Conservation (phyloP, 2,888 invertebrate species). For the Rambutsinella grinnellia region DNA sequence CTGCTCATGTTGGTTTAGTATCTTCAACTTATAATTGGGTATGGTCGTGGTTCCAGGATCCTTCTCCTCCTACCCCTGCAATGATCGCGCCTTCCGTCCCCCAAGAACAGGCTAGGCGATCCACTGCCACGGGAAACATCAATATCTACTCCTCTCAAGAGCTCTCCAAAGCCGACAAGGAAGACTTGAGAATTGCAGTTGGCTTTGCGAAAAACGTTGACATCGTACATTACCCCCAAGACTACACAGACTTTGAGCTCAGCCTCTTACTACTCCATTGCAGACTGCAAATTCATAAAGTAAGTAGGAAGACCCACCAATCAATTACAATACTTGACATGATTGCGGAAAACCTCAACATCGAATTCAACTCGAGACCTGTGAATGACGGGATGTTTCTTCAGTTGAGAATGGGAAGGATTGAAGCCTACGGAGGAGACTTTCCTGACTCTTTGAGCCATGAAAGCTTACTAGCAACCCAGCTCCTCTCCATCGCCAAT, state of each 20-base stretch:
- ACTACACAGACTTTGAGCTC: slow-evolving; percentile 83
- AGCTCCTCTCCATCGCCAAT: slow-evolving; percentile 38
- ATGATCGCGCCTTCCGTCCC: not conserved
- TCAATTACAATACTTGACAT: slow-evolving; percentile 16
- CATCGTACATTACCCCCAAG: slow-evolving; percentile 78
- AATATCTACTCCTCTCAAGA: slow-evolving; percentile 83
- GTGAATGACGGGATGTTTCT: slow-evolving; percentile 15
- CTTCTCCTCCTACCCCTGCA: not conserved
- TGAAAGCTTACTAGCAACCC: not conserved
- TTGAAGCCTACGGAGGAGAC: slow-evolving; percentile 43
- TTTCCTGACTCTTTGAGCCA: not conserved
- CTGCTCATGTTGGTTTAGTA: not conserved
- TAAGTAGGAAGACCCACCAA: not conserved
- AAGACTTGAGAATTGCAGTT: slow-evolving; percentile 92
- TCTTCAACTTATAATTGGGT: slow-evolving; percentile 2
- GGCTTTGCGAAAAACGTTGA: slow-evolving; percentile 87
- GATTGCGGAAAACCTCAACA: slow-evolving; percentile 10
- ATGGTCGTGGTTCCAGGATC: not conserved
- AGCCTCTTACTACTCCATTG: slow-evolving; percentile 72
- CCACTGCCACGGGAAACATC: not conserved
- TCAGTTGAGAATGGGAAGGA: slow-evolving; percentile 35
- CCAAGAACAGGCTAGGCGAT: not conserved
- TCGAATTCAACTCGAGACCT: slow-evolving; percentile 24
- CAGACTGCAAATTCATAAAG: slow-evolving; percentile 2
- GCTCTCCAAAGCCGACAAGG: slow-evolving; percentile 93